A percentile compares a stretch with the other conserved stretches of the same genome.
Evolutionary conservation across 2,113 vertebrate species (phyloP).

Genomic region (Campylomormyrus numenius): DNA sequence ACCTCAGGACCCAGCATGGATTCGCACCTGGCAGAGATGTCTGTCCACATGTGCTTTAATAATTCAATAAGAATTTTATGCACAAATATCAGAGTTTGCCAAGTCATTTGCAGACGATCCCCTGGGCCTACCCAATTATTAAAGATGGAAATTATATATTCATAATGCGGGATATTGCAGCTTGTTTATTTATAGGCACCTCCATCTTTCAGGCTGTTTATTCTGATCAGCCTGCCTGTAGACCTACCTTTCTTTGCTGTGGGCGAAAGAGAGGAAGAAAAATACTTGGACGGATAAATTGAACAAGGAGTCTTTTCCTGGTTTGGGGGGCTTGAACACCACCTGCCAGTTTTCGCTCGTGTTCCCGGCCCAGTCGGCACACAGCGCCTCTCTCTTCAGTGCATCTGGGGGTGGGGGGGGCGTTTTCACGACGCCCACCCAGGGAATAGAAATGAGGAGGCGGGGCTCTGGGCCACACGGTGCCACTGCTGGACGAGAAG

Average conservation of each 20-base stretch:
- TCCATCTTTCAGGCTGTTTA: conserved; percentile 77
- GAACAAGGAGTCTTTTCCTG: conserved; percentile 63
- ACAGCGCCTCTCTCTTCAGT: conserved; percentile 31
- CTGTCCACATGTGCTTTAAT: conserved; percentile 53
- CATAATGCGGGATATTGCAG: conserved; percentile 89
- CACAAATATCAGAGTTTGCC: conserved; percentile 70
- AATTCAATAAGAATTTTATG: conserved; percentile 64
- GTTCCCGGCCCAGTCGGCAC: conserved; percentile 45
- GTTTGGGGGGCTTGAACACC: conserved; percentile 68
- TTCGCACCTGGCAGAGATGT: conserved; percentile 36
- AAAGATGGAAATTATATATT: conserved; percentile 91
- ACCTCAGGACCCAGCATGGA: conserved; percentile 6
- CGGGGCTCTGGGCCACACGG: neutral
- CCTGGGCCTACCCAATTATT: conserved; percentile 77
- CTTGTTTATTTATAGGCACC: conserved; percentile 89
- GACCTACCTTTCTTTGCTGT: conserved; percentile 69
- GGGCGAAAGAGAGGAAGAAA: conserved; percentile 42
- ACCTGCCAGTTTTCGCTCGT: conserved; percentile 50
- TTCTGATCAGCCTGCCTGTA: conserved; percentile 70
- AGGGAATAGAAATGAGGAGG: conserved; percentile 16
- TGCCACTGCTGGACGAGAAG: neutral
- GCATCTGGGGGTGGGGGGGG: conserved; percentile 30
- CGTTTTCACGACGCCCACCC: conserved; percentile 19
- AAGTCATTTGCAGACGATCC: conserved; percentile 71
- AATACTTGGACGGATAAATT: conserved; percentile 63